Base-by-base conservation (phyloP, 2,797 vertebrate genomes). In the Phataginus tricuspis region DNA sequence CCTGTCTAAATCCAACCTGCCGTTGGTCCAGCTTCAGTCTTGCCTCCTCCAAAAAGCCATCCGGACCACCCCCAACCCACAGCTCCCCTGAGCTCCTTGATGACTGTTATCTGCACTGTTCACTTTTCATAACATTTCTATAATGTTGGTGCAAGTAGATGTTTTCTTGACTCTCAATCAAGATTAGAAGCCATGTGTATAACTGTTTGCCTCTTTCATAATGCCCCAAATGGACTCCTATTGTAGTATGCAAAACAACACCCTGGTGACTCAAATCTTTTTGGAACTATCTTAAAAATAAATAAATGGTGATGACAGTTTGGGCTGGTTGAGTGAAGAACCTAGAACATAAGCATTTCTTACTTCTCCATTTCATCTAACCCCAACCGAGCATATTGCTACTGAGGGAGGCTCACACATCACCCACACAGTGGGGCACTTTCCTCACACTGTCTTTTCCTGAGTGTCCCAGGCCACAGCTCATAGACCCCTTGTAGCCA, bases 311-410 rank as follows among this genome's bases (percentile, higher is more conserved):
- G 64, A 45, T 37, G 13, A 63, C 57, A 69, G 49, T 95, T 85
- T 66, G 19, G 39, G 21, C 31, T 74, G 90, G 61, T 42, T 49
- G 15, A n/a, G 10, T 63, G 42, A 94, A 78, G 74, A 86, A 34
- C 51, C 84, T 78, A 31, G 83, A 86, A 63, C 37, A 77, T 10
- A 86, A 80, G 29, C 3, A 39, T 83, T 82, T 89, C 63, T 85
- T 85, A 80, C 71, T 88, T 95, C 79, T 93, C 92, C 49, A 78
- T 96, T 89, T 82, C 61, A 21, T 61, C 59, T 61, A 19, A 83
- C 55, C 53, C 51, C 55, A 82, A 42, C 15, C 0, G 13, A 86
- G 21, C 51, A 49, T 6, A 13, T 2, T 42, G 45, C 42, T 59
- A 13, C 15, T 1, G 13, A 88, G 16, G 7, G 72, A 66, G 49